Base-by-base conservation (phyloP, 2,888 invertebrate genomes). In the Hydrotaea diabolus region DNA sequence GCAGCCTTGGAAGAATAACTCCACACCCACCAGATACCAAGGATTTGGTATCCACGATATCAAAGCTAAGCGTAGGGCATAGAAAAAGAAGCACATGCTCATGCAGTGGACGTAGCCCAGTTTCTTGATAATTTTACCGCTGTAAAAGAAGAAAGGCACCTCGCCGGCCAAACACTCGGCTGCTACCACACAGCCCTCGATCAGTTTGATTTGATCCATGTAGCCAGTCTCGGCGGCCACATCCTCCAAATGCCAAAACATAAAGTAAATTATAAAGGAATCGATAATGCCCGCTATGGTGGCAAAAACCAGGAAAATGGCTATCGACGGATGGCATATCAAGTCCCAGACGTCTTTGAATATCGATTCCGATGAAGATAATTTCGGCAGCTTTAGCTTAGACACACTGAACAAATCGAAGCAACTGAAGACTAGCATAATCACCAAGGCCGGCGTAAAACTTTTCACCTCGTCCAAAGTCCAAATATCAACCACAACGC, bases 161-260 rank as follows among this genome's bases (percentile, higher is more conserved):
- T 97, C 97, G 0, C 96, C 96, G 0, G 95, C 94, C 73, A 97
- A 93, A 71, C 96, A 96, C 92, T 97, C 95, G 0, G 95, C 96
- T 0, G 96, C 96, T 7, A 97, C 95, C 0, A 95, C 95, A 0
- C 96, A 93, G 1, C 97, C 97, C 92, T 97, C 96, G 84, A 97
- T 94, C 0, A 96, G 92, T 91, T 97, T 97, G 0, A 97, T 95
- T 86, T 95, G 94, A 0, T 92, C 92, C 90, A 94, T 95, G 76
- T 94, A 93, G 0, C 94, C 94, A 0, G 95, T 95, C 53, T 92
- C 90, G 17, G 93, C 93, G 0, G 96, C 96, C 55, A 97, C 91
- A 88, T 97, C 96, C 91, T 97, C 96, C 69, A 97, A 89, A 88
- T 96, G 96, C 96, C 97, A 97, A 90, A 97, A 96, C 93, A 96